Evolutionary conservation across 2,113 vertebrate species (phyloP), one percentile per base, ranked within the genome.

Genomic region (Strigops habroptila): DNA sequence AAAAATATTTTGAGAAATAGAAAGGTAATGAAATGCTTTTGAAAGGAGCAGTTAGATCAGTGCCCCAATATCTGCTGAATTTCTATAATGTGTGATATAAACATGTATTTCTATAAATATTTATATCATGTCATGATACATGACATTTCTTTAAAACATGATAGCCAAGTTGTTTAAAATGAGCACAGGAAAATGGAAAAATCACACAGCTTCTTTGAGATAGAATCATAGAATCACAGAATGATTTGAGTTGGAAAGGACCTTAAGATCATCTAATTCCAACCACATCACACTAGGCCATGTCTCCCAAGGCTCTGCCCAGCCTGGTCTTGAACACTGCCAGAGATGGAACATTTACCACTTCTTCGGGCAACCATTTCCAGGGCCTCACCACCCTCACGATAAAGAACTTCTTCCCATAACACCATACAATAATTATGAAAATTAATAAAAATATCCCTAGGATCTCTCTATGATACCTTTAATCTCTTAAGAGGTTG

Each of bases 391-490:
- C 57, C 33, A 59, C 57, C 14, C 9, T 59, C 33, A 23, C n/a
- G 57, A 33, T 59, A 59, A 35, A 24, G 57, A 59, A 15, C 33
- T 59, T 59, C 33, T 24, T 14, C 19, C 4, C n/a, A 23, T 59
- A 6, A 15, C 33, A 57, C 21, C 18, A 5, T 33, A 23, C 16
- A 9, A 33, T 28, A 82, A 14, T 24, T 60, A 41, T 14, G 19
- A 60, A 85, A 30, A 43, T 18, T 18, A 62, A 48, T 60, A 43
- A 71, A 85, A 65, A 18, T 1, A 0, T 51, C 13, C 6, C 9
- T 73, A 3, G 11, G 5, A 22, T 1, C 0, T 44, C 17, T 7
- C 10, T 76, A 4, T 16, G 5, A 13, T 76, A 48, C 18, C 18
- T 60, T 37, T 71, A 67, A 49, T 19, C 21, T 81, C 30, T 57